These are phyloP conservation scores for Eriocheir sinensis DNA, from an alignment of 1,140 invertebrate species.

Conservation along the genomic window DNA sequence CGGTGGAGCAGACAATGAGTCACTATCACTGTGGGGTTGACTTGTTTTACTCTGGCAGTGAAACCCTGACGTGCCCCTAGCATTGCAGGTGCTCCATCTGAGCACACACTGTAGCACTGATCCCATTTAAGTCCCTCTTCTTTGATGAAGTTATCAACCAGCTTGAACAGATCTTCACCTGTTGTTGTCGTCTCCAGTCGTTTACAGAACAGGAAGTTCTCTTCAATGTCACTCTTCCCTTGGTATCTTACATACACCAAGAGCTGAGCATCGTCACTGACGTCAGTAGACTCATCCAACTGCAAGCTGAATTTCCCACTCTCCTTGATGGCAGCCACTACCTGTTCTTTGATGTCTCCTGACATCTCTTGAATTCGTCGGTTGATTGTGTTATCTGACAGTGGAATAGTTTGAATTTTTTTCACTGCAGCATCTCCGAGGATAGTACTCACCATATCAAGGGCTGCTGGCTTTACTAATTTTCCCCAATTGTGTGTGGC, in stretches of 20 bases:
- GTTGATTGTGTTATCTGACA: neutral
- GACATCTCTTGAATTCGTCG: neutral
- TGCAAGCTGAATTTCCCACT: neutral
- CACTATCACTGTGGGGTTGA: neutral
- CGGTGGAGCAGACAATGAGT: neutral
- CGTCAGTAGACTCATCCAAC: neutral
- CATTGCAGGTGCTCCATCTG: neutral
- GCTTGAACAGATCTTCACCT: neutral
- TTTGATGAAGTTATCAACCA: neutral
- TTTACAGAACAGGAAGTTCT: neutral
- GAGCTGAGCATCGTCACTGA: neutral
- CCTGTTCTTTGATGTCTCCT: neutral
- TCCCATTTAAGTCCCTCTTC: neutral
- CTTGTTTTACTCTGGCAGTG: neutral
- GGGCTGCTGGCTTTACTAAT: neutral
- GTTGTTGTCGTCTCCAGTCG: neutral
- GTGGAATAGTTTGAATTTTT: neutral
- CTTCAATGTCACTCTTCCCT: neutral
- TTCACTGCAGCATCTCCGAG: neutral
- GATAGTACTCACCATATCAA: neutral
- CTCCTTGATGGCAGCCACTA: neutral
- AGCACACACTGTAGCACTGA: neutral
- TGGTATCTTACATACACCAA: neutral
- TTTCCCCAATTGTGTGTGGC: slow-evolving; percentile 13
- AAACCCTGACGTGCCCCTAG: neutral